Percentiles rank a stretch among this genome's conserved stretches.
Conservation (phyloP, 2,888 invertebrate genomes). For the Idaea aversata region DNA sequence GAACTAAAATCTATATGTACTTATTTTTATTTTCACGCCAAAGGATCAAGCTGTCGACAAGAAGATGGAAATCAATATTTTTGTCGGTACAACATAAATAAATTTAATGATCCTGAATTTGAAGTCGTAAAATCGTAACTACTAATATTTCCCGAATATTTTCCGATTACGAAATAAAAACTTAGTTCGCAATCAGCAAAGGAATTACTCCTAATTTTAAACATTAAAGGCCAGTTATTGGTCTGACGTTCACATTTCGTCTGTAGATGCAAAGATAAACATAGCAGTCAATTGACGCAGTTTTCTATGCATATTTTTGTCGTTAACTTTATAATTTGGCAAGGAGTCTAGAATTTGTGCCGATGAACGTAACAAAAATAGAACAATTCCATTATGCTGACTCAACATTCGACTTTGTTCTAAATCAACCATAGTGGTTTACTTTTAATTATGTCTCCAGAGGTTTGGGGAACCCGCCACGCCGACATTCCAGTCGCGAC, state of each 20-base stretch:
- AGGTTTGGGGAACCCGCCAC: not conserved
- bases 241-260: not conserved
- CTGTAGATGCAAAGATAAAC: slow-evolving; percentile 31
- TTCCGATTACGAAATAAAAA: not conserved
- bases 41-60: too few relatives aligned
- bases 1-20: too few relatives aligned
- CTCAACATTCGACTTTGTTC: slow-evolving; percentile 46
- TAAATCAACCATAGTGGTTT: slow-evolving; percentile 18
- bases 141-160: not conserved
- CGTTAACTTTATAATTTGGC: slow-evolving; percentile 73
- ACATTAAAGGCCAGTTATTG: not conserved
- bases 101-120: not conserved
- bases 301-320: slow-evolving; percentile 63
- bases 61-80: too few relatives aligned
- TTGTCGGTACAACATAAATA: not conserved
- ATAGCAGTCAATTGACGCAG: slow-evolving; percentile 49
- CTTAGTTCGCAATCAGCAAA: not conserved
- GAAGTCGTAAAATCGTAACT: not conserved
- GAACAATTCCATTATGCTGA: slow-evolving; percentile 65
- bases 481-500: not conserved
- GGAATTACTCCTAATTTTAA: not conserved
- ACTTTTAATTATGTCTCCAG: not conserved
- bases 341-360: slow-evolving; percentile 58
- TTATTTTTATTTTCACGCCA: too few relatives aligned
- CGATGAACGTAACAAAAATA: slow-evolving; percentile 66